Conservation (phyloP, 2,797 vertebrate genomes). For the Sebastiscus albofasciatus region DNA sequence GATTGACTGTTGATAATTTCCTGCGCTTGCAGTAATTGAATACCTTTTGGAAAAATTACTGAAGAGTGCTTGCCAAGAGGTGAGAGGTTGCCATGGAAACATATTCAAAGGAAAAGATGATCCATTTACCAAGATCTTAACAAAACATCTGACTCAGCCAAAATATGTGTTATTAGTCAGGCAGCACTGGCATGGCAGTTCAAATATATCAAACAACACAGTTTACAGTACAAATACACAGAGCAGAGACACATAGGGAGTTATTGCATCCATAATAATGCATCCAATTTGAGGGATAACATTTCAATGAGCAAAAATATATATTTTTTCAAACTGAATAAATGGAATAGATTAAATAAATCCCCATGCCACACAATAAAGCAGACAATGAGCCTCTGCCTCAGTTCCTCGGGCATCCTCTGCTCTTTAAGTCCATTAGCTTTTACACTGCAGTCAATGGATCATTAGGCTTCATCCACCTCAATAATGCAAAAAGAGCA, state of each 20-base stretch:
- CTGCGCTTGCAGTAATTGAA: conserved; percentile 24
- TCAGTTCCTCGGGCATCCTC: conserved; percentile 2
- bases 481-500: conserved; percentile 83
- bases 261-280: not conserved
- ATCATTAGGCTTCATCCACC: conserved; percentile 72
- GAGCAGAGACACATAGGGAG: not conserved
- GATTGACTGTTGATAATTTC: not conserved
- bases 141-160: conserved; percentile 58
- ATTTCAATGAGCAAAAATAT: not conserved
- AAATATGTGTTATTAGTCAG: conserved; percentile 37
- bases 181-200: not conserved
- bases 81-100: conserved; percentile 70
- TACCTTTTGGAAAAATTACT: conserved; percentile 32
- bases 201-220: not conserved
- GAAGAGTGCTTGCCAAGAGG: conserved; percentile 44
- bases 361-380: not conserved
- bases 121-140: conserved; percentile 35
- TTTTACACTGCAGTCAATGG: conserved; percentile 43
- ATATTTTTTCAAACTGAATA: not conserved
- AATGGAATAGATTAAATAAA: not conserved
- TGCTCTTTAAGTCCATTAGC: conserved; percentile 44
- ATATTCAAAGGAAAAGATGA: conserved; percentile 31
- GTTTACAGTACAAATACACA: not conserved
- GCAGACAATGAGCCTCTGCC: conserved; percentile 15
- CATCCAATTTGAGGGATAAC: not conserved